Base-by-base conservation (phyloP, 2,888 invertebrate species). In the Eulithis testata region DNA sequence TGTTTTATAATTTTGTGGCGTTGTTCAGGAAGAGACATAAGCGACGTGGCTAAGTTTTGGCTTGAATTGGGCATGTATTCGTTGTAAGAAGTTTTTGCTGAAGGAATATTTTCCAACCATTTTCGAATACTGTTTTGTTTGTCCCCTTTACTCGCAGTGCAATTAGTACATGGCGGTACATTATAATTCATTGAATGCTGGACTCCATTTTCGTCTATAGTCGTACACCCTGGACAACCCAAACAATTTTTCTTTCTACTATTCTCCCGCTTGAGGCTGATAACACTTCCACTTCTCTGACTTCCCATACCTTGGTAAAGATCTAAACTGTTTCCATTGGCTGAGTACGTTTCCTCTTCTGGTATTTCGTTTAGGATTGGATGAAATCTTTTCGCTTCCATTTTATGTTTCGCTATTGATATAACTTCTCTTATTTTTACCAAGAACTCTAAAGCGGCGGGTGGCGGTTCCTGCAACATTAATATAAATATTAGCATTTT, bases 341-440 rank as follows among this genome's bases (percentile, higher is more conserved):
- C 83, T 56, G 93, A 87, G 63, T 85, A 87, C 6, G 87, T 91
- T 74, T 95, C 96, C 88, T 97, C 97, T 90, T 98, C 98, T 0
- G 97, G 97, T 77, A 98, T 98, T 78, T 96, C 95, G 60, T 95
- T 94, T 5, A 98, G 89, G 57, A 96, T 95, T 0, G 98, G 98
- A 65, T 96, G 94, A 80, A 96, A 98, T 65, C 96, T 94, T 87
- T 97, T 97, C 0, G 96, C 90, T 49, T 95, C 94, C 96, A 98
- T 97, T 91, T 97, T 97, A 77, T 96, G 96, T 82, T 97, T 97
- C 7, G 98, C 98, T 57, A 98, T 96, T 50, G 97, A 94, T 75
- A 98, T 98, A 6, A 98, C 98, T 93, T 98, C 97, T 69, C 98
- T 95, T 70, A 98, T 97, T 94, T 97, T 97, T 0, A 95, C 94